Base-by-base conservation (phyloP, 2,888 invertebrate species). In the Spisula subtruncata region DNA sequence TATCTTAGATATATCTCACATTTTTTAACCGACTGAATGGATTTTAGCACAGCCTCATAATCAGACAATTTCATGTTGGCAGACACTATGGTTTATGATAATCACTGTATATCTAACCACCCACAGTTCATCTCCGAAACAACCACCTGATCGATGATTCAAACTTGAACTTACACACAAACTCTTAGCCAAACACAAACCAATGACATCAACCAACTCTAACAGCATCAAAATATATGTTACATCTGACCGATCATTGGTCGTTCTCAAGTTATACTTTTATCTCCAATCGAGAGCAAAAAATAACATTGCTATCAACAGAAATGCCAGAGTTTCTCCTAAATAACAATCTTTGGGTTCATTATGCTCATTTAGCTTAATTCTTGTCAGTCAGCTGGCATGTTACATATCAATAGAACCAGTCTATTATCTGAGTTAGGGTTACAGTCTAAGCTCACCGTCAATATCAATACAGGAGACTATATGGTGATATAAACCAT, bases 281-380 rank as follows among this genome's bases (percentile, higher is more conserved):
- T 75, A 75, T 75, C 75, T 75, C 35, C 75, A 32, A 35, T 18
- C 18, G 75, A 16, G 75, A 75, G 75, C 75, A 75, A 75, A 71
- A 75, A 75, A 75, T 75, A 75, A 75, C 75, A 75, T 32, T 32
- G 75, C 75, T 75, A 75, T 75, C 84, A 46, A 71, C 71, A 66
- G 66, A 66, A 25, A n/a, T 56, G 48, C 85, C 79, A 85, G 51
- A 35, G 80, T 80, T 80, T 79, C 80, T 80, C 79, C 35, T 80
- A 75, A 51, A 75, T 54, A 75, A 35, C 41, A 85, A 85, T 84
- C 84, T 84, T 84, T 66, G 71, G 32, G 84, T 84, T 84, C 84
- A 84, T 84, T 85, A 79, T 85, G 85, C 51, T 85, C 85, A 85
- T 85, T 85, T 85, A 54, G 85, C 56, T 85, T 80, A 79, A 85